Percentiles rank a stretch among this genome's conserved stretches.
Evolutionary conservation across 2,797 vertebrate genomes (phyloP).

Genomic region (Megalops cyprinoides): DNA sequence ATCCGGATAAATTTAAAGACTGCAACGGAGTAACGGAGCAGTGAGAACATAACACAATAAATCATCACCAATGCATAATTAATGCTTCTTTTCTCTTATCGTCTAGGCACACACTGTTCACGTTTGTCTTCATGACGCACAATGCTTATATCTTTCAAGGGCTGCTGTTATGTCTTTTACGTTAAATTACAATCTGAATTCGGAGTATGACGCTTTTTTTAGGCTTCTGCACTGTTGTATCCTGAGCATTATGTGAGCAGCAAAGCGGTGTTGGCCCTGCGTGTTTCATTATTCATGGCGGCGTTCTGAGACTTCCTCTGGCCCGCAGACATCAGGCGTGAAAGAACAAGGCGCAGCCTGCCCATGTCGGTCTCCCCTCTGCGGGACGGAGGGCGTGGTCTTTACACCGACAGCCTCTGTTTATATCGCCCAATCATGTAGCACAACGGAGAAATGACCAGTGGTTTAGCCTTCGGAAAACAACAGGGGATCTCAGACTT

Average conservation of each 20-base stretch:
- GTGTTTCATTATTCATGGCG: conserved; percentile 8
- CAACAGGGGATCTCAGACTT: no score
- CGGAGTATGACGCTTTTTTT: not conserved
- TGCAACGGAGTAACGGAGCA: no score
- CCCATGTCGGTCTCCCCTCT: no score
- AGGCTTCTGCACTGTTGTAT: conserved; percentile 3
- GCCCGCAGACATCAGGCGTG: not conserved
- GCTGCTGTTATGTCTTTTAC: not conserved
- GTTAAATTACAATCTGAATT: conserved; percentile 1
- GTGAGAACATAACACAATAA: no score
- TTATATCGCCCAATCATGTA: not conserved
- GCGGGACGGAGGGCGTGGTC: no score
- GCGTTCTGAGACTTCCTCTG: not conserved
- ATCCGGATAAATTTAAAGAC: no score
- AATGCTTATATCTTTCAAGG: not conserved
- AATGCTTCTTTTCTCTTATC: not conserved
- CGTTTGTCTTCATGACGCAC: not conserved
- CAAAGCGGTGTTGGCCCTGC: not conserved
- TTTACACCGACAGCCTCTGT: not conserved
- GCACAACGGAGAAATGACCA: no score
- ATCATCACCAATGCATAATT: no score
- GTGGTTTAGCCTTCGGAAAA: no score
- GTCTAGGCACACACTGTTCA: not conserved
- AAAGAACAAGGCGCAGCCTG: not conserved
- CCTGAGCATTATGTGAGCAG: not conserved